phyloP scores from a whole-genome alignment of 2,888 invertebrate species.

The Drosophila peninsularis region DNA sequence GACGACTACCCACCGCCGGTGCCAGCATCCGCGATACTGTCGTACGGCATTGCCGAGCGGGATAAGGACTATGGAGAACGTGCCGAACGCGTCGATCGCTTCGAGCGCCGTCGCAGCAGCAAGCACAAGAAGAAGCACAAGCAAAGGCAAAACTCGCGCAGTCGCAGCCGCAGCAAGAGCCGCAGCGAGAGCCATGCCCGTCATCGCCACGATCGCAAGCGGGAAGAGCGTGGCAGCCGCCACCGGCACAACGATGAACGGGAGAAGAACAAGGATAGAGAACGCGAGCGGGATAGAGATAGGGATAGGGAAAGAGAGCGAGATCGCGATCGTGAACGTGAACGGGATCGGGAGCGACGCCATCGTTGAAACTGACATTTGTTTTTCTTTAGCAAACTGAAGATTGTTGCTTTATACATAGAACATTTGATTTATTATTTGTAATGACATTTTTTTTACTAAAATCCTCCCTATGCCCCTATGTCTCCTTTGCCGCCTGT shows the following conservation, averaged over 20 bases:
- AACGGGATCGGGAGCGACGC: constrained; percentile 57
- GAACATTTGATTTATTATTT: constrained; percentile 19
- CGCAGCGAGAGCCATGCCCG: constrained; percentile 70
- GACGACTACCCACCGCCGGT: constrained; percentile 66
- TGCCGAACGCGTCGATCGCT: constrained; percentile 39
- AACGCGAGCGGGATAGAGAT: constrained; percentile 25
- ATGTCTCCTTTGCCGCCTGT: background rate
- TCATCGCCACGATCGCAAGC: constrained; percentile 64
- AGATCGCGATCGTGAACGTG: constrained; percentile 5
- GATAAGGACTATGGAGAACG: constrained; percentile 53
- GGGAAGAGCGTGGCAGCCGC: constrained; percentile 58
- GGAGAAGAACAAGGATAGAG: constrained; percentile 36
- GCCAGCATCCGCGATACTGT: constrained; percentile 36
- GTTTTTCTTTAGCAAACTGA: constrained; percentile 35
- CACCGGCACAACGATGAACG: constrained; percentile 59
- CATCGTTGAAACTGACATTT: constrained; percentile 62
- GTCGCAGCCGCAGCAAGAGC: constrained; percentile 76
- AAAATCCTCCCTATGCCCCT: no score
- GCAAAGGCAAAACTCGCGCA: constrained; percentile 80
- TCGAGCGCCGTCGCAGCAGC: constrained; percentile 73
- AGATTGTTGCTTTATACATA: constrained; percentile 29
- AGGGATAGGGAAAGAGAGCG: constrained; percentile 40
- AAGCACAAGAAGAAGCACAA: constrained; percentile 84
- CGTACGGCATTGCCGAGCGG: constrained; percentile 52
- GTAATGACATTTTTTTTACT: constrained; percentile 5